Percentiles rank a stretch among this genome's conserved stretches.
phyloP scores from a whole-genome alignment of 2,888 invertebrate genomes.

The Eupelmus urozonus region DNA sequence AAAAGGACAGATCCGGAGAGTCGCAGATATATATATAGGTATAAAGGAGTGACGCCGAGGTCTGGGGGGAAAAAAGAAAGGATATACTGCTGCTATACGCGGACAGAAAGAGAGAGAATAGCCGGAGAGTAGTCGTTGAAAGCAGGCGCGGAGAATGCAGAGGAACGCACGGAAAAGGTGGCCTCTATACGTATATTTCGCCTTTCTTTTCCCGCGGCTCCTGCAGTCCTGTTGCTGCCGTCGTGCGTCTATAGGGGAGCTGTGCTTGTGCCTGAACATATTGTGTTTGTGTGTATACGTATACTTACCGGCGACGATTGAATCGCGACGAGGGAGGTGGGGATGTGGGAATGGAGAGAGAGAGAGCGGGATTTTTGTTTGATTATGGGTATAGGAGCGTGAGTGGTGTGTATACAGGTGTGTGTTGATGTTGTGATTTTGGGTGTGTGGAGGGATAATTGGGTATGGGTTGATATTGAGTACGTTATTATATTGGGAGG shows the following conservation, averaged over 20 bases:
- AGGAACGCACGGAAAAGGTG: background rate
- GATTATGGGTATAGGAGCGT: too few species aligned
- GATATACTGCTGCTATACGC: too few species aligned
- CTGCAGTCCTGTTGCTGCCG: constrained; percentile 15
- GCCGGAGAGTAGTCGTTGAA: constrained; percentile 59
- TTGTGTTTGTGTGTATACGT: background rate
- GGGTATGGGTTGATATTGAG: too few species aligned
- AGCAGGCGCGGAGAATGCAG: constrained; percentile 57
- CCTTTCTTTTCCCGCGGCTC: background rate
- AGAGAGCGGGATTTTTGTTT: constrained; percentile 17
- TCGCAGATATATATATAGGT: too few species aligned
- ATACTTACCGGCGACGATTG: constrained; percentile 2
- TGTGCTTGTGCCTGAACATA: background rate
- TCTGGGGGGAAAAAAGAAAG: background rate
- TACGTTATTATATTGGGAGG: too few species aligned
- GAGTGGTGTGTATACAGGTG: too few species aligned
- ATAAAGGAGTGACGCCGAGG: background rate
- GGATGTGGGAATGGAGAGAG: background rate
- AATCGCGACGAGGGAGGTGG: constrained; percentile 1
- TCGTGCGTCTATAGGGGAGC: constrained; percentile 3
- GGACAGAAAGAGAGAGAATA: too few species aligned
- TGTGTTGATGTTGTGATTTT: too few species aligned
- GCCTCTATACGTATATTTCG: constrained; percentile 1
- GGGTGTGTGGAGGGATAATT: too few species aligned
- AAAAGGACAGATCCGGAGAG: constrained; percentile 40